A percentile compares a stretch with the other conserved stretches of the same genome.
These are phyloP conservation scores for Drosophila ogumai DNA, from an alignment of 1,140 invertebrate genomes.

Conservation along the genomic window DNA sequence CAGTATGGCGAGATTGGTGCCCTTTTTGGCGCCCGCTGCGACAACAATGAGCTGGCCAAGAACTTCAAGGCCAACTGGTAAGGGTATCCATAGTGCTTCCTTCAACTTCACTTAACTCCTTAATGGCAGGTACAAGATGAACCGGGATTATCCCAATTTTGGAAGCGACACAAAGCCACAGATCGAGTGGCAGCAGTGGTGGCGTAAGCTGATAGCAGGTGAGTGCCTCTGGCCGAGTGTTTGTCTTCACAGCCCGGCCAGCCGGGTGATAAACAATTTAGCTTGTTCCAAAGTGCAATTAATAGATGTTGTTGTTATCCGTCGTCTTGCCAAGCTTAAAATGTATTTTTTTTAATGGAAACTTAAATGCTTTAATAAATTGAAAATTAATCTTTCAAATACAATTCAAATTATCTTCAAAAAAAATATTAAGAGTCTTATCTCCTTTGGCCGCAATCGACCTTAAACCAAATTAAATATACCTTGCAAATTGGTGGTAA, in stretches of 20 bases:
- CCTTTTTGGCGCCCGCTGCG: constrained; percentile 88
- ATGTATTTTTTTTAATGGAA: neutral
- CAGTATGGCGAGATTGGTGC: constrained; percentile 90
- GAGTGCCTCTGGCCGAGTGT: constrained; percentile 30
- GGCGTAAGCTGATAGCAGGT: constrained; percentile 86
- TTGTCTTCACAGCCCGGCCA: constrained; percentile 4
- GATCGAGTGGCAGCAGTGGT: constrained; percentile 93
- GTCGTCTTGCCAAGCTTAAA: neutral
- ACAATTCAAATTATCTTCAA: neutral
- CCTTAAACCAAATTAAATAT: constrained; percentile 8
- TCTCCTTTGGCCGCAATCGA: constrained; percentile 1
- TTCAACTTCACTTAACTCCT: neutral
- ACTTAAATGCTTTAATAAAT: neutral
- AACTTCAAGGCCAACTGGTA: constrained; percentile 89
- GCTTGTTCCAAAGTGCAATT: constrained; percentile 41
- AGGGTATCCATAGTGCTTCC: neutral
- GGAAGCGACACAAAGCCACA: constrained; percentile 87
- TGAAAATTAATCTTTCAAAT: neutral
- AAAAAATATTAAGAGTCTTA: neutral
- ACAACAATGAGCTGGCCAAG: constrained; percentile 87
- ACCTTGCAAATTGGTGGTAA: neutral
- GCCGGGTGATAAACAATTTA: constrained; percentile 33
- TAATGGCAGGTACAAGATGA: constrained; percentile 85
- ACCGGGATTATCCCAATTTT: constrained; percentile 91
- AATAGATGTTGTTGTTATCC: neutral